Evolutionary conservation across 2,797 vertebrate species (phyloP).

Genomic region (Onychomys torridus): DNA sequence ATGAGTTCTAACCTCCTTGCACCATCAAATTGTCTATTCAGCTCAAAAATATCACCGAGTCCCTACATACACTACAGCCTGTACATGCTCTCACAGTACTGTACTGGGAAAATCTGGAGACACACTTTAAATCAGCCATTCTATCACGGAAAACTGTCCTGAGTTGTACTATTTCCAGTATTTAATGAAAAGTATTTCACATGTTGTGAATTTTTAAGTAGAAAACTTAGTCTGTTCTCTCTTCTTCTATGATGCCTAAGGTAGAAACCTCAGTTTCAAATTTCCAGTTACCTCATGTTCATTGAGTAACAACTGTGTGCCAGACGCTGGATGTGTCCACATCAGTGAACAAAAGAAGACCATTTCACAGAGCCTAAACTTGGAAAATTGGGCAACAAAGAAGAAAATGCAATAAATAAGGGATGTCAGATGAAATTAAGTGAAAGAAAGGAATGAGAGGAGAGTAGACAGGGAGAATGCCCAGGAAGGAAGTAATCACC

Average conservation of each 20-base stretch:
- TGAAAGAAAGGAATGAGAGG: background rate
- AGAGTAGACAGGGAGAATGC: background rate
- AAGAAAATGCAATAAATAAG: background rate
- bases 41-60: background rate
- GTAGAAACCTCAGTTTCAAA: background rate
- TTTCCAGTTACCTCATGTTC: background rate
- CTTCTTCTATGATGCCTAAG: background rate
- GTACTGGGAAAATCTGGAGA: background rate
- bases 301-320: background rate
- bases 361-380: background rate
- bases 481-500: background rate
- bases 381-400: background rate
- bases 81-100: background rate
- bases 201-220: background rate
- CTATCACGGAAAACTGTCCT: background rate
- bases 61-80: fast-evolving
- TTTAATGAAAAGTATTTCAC: background rate
- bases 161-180: background rate
- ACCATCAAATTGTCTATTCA: background rate
- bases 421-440: background rate
- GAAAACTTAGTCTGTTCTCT: background rate
- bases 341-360: background rate
- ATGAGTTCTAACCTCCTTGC: background rate
- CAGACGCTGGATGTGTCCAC: background rate
- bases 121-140: background rate